These are phyloP conservation scores for Halisarca cf. caerulea DNA, from an alignment of 37 sponge, comb jelly and placozoan species.

Conservation along the genomic window DNA sequence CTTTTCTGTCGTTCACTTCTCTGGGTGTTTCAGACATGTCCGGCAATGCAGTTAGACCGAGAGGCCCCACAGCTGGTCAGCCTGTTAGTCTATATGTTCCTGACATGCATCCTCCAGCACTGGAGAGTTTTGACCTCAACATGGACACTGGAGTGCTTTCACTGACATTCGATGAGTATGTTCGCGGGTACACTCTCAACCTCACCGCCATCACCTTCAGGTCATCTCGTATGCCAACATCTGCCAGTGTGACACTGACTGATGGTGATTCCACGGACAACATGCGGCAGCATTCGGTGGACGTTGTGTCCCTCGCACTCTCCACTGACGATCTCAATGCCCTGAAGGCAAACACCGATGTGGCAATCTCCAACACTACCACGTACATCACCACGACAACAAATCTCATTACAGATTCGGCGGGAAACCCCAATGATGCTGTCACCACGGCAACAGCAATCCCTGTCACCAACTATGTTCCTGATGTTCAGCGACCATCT, in stretches of 20 bases:
- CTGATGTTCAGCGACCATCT: neutral
- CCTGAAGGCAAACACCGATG: slow-evolving; percentile 51
- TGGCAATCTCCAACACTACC: slow-evolving; percentile 66
- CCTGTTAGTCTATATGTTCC: slow-evolving; percentile 37
- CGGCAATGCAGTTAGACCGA: slow-evolving; percentile 29
- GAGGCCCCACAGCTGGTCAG: slow-evolving; percentile 38
- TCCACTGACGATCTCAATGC: slow-evolving; percentile 71
- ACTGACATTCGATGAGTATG: slow-evolving; percentile 67
- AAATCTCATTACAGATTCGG: slow-evolving; percentile 61
- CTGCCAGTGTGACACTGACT: slow-evolving; percentile 46
- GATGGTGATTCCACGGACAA: slow-evolving; percentile 22
- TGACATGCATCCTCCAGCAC: slow-evolving; percentile 63
- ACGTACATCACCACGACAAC: slow-evolving; percentile 51
- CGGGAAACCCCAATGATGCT: slow-evolving; percentile 48
- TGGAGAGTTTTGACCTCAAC: slow-evolving; percentile 52
- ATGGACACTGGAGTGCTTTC: slow-evolving; percentile 65
- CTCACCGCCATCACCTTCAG: slow-evolving; percentile 45
- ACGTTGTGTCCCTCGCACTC: slow-evolving; percentile 31
- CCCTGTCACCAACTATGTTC: neutral
- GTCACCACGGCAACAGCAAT: slow-evolving; percentile 11
- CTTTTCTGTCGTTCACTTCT: slow-evolving; percentile 56
- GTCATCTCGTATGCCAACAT: neutral
- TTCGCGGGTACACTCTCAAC: slow-evolving; percentile 48
- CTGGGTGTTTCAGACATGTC: slow-evolving; percentile 71
- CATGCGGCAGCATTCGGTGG: neutral